Conservation (phyloP, 2,113 vertebrate genomes). For the Notarius lentiginosus region DNA sequence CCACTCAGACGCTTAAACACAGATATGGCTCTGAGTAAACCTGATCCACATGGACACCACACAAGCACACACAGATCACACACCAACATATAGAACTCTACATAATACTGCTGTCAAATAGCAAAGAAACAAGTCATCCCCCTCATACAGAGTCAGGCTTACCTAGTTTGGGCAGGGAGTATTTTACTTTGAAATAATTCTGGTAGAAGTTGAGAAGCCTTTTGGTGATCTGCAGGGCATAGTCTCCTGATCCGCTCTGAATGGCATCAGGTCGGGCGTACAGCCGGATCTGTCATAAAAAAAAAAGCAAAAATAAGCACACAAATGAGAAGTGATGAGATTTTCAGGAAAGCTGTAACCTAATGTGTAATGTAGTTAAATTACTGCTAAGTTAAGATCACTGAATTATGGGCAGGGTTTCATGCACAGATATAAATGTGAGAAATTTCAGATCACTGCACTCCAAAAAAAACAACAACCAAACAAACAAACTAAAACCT, state of each 20-base stretch:
- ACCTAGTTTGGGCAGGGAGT: slow-evolving; percentile 98
- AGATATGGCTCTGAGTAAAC: not conserved
- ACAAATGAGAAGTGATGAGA: slow-evolving; percentile 31
- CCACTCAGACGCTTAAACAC: not conserved
- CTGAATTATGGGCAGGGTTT: not conserved
- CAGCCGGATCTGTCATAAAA: slow-evolving; percentile 80
- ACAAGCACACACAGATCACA: not conserved
- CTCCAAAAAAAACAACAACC: not conserved
- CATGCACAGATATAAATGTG: not conserved
- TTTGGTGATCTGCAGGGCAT: slow-evolving; percentile 94
- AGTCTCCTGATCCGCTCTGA: slow-evolving; percentile 91
- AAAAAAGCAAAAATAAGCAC: not conserved
- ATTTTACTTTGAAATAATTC: slow-evolving; percentile 97
- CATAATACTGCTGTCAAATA: not conserved
- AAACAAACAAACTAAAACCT: not conserved
- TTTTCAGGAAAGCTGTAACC: not conserved
- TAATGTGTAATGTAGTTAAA: not conserved
- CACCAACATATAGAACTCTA: slow-evolving; percentile 12
- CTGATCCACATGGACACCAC: not conserved
- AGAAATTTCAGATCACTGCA: not conserved
- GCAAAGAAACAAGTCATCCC: not conserved
- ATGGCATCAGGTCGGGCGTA: slow-evolving; percentile 94
- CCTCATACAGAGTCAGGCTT: slow-evolving; percentile 61
- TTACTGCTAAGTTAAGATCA: not conserved
- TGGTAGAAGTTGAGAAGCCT: slow-evolving; percentile 96